phyloP scores from a whole-genome alignment of 2,113 vertebrate species.

The Ctenodactylus gundi region DNA sequence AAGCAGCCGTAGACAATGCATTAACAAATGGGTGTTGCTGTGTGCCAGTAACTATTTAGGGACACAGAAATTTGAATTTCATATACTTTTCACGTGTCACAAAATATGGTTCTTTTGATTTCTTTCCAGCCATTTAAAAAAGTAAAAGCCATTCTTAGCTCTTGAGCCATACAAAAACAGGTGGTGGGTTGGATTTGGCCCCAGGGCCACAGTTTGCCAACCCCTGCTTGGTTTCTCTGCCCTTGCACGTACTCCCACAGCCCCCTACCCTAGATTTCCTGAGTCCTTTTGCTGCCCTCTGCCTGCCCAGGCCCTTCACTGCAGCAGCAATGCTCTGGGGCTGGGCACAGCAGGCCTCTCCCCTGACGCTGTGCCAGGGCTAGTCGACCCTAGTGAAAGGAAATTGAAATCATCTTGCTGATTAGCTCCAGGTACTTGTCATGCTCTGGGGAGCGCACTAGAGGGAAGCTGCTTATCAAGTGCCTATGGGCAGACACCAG shows the following conservation, averaged over 20 bases:
- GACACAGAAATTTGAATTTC: conserved; percentile 50
- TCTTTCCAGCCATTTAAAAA: conserved; percentile 52
- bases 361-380: background rate
- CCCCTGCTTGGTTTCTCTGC: background rate
- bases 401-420: conserved; percentile 43
- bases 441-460: background rate
- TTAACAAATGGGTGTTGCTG: background rate
- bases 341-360: background rate
- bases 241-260: background rate
- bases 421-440: conserved; percentile 43
- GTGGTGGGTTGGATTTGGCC: background rate
- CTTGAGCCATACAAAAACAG: background rate
- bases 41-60: conserved; percentile 42
- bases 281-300: background rate
- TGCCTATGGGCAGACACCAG: conserved; percentile 26
- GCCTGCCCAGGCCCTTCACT: background rate
- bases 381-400: conserved; percentile 1
- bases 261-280: background rate
- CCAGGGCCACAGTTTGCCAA: background rate
- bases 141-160: conserved; percentile 23
- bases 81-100: conserved; percentile 17
- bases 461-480: conserved; percentile 46
- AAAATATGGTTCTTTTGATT: conserved; percentile 37
- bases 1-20: background rate
- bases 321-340: background rate